Percentiles rank a stretch among this genome's conserved stretches.
Conservation (phyloP, 2,888 invertebrate species). For the Xestia ashworthii region DNA sequence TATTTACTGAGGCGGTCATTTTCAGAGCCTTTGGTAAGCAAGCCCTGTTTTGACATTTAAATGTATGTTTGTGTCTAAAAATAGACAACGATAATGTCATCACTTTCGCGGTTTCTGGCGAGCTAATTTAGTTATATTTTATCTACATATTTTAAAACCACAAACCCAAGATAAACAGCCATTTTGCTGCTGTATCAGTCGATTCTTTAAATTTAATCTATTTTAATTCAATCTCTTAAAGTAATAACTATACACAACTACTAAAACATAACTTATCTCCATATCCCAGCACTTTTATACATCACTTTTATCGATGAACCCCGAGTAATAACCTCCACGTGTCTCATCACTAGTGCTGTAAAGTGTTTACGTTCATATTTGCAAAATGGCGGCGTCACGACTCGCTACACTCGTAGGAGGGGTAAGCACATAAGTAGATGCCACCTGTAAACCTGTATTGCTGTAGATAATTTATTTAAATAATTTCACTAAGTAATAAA, state of each 20-base stretch:
- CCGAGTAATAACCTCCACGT: constrained; percentile 27
- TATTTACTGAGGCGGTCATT: neutral
- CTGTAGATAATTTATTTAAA: constrained; percentile 30
- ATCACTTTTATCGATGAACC: constrained; percentile 38
- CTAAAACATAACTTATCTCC: constrained; percentile 1
- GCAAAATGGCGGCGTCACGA: constrained; percentile 71
- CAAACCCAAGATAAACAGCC: neutral
- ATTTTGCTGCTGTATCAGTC: neutral
- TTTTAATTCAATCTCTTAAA: constrained; percentile 6
- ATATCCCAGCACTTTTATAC: constrained; percentile 7
- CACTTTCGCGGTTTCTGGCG: neutral
- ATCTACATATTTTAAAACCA: neutral
- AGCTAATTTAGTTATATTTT: neutral
- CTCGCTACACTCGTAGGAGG: constrained; percentile 28
- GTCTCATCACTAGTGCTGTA: constrained; percentile 64
- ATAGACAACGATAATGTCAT: neutral
- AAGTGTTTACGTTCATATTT: constrained; percentile 73
- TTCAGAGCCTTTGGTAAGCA: neutral
- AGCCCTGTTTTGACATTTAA: neutral
- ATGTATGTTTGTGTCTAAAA: neutral
- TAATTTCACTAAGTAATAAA: constrained; percentile 23
- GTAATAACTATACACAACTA: neutral
- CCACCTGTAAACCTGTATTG: constrained; percentile 45
- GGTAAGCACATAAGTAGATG: constrained; percentile 28
- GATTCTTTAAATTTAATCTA: neutral